Base-by-base conservation (phyloP, 37 sponge, comb jelly and placozoan species). In the Theonella swinhoei region DNA sequence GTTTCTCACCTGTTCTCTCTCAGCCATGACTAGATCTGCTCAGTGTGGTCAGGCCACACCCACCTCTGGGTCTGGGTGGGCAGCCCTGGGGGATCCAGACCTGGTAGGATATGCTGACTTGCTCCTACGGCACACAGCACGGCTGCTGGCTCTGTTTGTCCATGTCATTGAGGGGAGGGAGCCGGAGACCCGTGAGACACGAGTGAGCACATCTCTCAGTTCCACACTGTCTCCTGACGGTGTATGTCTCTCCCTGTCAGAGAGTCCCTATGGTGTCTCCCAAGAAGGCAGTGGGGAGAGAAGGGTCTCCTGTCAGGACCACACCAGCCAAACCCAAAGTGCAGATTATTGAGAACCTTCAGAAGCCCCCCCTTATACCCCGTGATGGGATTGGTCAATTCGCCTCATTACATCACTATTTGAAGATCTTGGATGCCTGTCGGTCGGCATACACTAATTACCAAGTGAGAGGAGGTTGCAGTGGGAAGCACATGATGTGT, bases 381-480 rank as follows among this genome's bases (percentile, higher is more conserved):
- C 81, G 78, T 17, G 83, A 88, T 58, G 81, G 77, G 19, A 28
- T 88, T 38, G 93, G 93, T 14, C 64, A 65, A 20, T 85, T 88
- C 71, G 62, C 54, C 11, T n/a, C n/a, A 20, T 42, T 66, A 2
- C 74, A 72, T 66, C 85, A 85, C 62, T 88, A 77, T 72, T 25
- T 82, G 42, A 93, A 82, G 78, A 38, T 93, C 34, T 72, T 68
- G 11, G 86, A 88, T 64, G 82, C 86, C 3, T 67, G 89, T 42
- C 88, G 76, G 70, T 76, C 89, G 28, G 89, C 89, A 9, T 93
- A 88, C 62, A 88, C 75, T 11, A 88, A 85, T 68, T 93, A 85
- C 38, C 82, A 82, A 79, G 85, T 88, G 30, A n/a, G n/a, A n/a
- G n/a, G n/a, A n/a, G n/a, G n/a, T n/a, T n/a, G n/a, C n/a, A n/a